Conservation (phyloP, 2,888 invertebrate species). For the Fissipunctia ypsillon region DNA sequence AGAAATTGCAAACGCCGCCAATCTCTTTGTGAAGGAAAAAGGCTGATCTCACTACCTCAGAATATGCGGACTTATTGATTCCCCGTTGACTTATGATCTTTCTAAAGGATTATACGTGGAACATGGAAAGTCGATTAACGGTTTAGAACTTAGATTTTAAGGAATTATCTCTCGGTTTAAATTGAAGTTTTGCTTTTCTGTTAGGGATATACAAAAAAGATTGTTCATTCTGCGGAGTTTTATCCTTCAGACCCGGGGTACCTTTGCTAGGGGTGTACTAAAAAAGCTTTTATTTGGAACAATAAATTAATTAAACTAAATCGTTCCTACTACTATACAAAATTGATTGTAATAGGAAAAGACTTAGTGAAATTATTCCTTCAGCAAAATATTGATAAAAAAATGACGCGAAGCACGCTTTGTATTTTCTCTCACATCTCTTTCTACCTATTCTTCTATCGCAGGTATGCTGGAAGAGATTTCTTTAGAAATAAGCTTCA, state of each 20-base stretch:
- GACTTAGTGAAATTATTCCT: not conserved
- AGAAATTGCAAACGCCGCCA: constrained; percentile 74
- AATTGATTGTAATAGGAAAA: not conserved
- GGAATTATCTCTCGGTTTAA: constrained; percentile 41
- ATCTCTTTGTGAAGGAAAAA: constrained; percentile 72
- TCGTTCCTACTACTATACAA: not conserved
- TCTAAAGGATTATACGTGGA: constrained; percentile 49
- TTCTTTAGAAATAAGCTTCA: not conserved
- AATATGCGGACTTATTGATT: constrained; percentile 70
- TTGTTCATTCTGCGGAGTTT: not conserved
- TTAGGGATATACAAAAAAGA: not conserved
- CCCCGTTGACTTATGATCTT: constrained; percentile 65
- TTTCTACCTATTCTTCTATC: not conserved
- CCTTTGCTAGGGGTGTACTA: not conserved
- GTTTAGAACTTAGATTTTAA: constrained; percentile 44
- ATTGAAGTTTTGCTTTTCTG: constrained; percentile 31
- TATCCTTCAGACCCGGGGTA: not conserved
- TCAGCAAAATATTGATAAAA: not conserved
- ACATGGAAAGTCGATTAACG: constrained; percentile 63
- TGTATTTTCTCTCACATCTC: not conserved
- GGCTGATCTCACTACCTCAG: constrained; percentile 67
- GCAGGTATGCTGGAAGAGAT: not conserved
- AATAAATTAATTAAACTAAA: not conserved
- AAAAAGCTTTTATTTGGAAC: not conserved
- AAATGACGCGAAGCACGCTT: not conserved